Evolutionary conservation across 2,113 vertebrate genomes (phyloP).

Genomic region (Mesitornis unicolor): DNA sequence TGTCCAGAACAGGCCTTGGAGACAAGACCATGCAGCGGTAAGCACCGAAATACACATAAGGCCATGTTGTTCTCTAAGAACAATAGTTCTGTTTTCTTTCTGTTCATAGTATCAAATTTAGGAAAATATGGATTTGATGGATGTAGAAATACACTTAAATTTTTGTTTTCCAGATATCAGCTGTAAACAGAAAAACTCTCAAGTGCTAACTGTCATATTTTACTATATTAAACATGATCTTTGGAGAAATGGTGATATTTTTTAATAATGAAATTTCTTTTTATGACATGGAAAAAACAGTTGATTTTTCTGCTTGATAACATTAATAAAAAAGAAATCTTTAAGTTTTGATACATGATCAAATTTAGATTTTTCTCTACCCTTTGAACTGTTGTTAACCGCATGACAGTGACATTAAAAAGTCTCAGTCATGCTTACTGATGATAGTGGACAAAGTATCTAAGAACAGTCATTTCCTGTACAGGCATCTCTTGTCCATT

Average conservation of each 20-base stretch:
- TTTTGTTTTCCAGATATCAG: not conserved
- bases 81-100: not conserved
- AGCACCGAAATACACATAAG: constrained; percentile 4
- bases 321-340: not conserved
- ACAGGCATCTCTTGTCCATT: not conserved
- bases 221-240: not conserved
- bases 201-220: not conserved
- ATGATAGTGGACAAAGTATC: not conserved
- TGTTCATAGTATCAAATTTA: not conserved
- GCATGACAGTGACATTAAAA: not conserved
- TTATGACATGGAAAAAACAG: not conserved
- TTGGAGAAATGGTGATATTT: not conserved
- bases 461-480: not conserved
- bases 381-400: not conserved
- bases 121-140: not conserved
- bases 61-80: not conserved
- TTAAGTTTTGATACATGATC: not conserved
- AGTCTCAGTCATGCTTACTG: not conserved
- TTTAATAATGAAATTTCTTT: not conserved
- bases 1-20: constrained; percentile 93
- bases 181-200: not conserved
- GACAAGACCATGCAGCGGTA: constrained; percentile 86
- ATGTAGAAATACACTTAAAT: not conserved
- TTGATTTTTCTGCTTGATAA: not conserved
- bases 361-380: not conserved